Evolutionary conservation across 2,888 invertebrate species (phyloP).

Genomic region (Drosophila niveifrons): DNA sequence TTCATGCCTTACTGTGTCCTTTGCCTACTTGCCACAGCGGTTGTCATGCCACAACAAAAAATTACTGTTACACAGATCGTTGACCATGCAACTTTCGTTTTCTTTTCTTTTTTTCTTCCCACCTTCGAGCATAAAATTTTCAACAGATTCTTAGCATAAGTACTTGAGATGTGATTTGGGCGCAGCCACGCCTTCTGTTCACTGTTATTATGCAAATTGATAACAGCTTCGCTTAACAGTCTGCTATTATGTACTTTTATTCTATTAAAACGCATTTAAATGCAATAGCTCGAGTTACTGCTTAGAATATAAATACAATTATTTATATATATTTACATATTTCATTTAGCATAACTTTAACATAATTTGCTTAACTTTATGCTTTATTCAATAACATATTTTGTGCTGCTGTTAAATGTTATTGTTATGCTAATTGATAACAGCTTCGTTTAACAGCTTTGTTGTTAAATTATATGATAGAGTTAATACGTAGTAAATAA

Average conservation of each 20-base stretch:
- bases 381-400: too few species aligned
- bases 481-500: too few species aligned
- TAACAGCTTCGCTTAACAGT: not conserved
- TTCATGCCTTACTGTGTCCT: constrained; percentile 35
- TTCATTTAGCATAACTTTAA: not conserved
- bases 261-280: too few species aligned
- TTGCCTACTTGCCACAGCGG: constrained; percentile 38
- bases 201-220: not conserved
- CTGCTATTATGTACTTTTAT: not conserved
- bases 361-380: too few species aligned
- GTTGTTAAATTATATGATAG: too few species aligned
- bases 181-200: too few species aligned
- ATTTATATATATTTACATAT: too few species aligned
- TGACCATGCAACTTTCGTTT: constrained; percentile 47
- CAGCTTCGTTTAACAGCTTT: not conserved
- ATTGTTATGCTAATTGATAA: not conserved
- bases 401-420: too few species aligned
- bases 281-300: too few species aligned
- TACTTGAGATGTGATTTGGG: not conserved
- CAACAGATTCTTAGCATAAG: constrained; percentile 2
- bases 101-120: constrained; percentile 29
- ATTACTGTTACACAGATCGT: constrained; percentile 56
- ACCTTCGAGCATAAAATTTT: constrained; percentile 7
- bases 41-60: constrained; percentile 37
- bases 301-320: too few species aligned